A percentile compares a stretch with the other conserved stretches of the same genome.
Evolutionary conservation across 2,888 invertebrate genomes (phyloP).

Genomic region (Autographa gamma): DNA sequence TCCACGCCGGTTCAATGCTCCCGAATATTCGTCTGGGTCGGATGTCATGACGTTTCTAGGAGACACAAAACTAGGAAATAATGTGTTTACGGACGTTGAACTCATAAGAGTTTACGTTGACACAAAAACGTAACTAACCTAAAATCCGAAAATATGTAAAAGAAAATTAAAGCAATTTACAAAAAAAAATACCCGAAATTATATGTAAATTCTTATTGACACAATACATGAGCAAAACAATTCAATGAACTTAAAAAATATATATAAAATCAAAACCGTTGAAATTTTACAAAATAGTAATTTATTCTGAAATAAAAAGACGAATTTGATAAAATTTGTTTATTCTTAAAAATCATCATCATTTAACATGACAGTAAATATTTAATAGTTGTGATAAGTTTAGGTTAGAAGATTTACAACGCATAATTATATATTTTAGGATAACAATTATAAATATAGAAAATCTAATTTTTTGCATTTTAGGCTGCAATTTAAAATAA

Average conservation of each 20-base stretch:
- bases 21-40: conserved; percentile 52
- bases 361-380: conserved; percentile 17
- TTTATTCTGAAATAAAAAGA: conserved; percentile 35
- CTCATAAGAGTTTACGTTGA: conserved; percentile 28
- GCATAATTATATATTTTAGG: conserved; percentile 7
- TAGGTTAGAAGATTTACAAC: conserved; percentile 9
- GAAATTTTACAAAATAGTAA: too few species aligned
- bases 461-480: not conserved
- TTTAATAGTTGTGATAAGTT: conserved; percentile 13
- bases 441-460: not conserved
- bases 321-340: conserved; percentile 23
- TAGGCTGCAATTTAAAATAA: not conserved
- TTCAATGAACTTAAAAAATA: too few species aligned
- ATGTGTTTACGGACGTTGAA: conserved; percentile 42
- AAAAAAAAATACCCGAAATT: too few species aligned
- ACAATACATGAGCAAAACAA: too few species aligned
- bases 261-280: too few species aligned
- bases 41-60: conserved; percentile 41
- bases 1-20: conserved; percentile 77
- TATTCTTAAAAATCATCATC: conserved; percentile 38
- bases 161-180: not conserved
- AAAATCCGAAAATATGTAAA: not conserved
- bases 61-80: conserved; percentile 33
- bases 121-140: conserved; percentile 23
- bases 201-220: too few species aligned